Evolutionary conservation across 1,140 invertebrate genomes (phyloP), one percentile per base, ranked within the genome.

Genomic region (Asobara japonica): DNA sequence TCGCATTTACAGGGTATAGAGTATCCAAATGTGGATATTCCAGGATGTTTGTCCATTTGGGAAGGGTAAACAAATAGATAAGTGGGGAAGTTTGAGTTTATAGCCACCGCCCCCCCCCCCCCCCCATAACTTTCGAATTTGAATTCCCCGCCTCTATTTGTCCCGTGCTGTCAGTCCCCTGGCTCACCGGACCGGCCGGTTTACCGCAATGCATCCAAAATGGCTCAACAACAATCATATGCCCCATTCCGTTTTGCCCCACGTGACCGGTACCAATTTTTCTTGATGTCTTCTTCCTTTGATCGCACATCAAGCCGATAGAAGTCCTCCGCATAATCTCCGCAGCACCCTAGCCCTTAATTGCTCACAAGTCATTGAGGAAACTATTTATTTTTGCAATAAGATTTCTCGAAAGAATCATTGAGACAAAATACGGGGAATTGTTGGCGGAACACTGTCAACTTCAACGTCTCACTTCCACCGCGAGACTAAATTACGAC

Each of bases 401-500:
- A 3, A 48, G 25, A 41, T 36, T 41, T 27, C 22, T 41, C 16
- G 13, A 66, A 66, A 25, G 33, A 48, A 66, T 65, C 33, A 38
- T 66, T 25, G 64, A 41, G 64, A 66, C 41, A 13, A 66, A 41
- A 36, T 66, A 48, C 64, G 33, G 18, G 13, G 64, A 41, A 66
- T 36, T 48, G 31, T 41, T 66, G 29, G 33, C 18, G 29, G 20
- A 66, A 45, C 5, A 48, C 61, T 27, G 45, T 56, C 61, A 30
- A 41, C 38, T 61, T 16, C 13, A 29, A 20, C 33, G 29, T 60
- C 61, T 65, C 33, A 66, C 29, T 65, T 65, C 33, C 11, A 31
- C 45, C n/a, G 30, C 3, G 18, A 60, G 31, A 45, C 65, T 74
- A 68, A 74, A 74, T 74, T 74, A 72, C 45, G 30, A 69, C 16